phyloP scores from a whole-genome alignment of 2,113 vertebrate species.

The Myodes glareolus region DNA sequence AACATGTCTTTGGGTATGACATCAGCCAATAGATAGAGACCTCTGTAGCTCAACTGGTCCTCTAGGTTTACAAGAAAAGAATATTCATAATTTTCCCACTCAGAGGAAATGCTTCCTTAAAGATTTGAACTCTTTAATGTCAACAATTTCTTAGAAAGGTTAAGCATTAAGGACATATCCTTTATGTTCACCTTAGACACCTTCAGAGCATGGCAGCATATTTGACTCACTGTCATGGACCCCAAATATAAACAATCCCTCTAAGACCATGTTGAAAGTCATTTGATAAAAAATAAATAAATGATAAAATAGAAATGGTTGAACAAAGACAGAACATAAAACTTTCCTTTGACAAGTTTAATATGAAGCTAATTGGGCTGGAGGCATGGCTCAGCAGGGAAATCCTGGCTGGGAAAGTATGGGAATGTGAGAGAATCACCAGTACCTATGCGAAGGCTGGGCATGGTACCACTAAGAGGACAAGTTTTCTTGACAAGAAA shows the following conservation, averaged over 20 bases:
- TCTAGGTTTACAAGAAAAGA: not conserved
- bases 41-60: not conserved
- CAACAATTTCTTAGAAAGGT: not conserved
- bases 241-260: not conserved
- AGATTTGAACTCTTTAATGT: not conserved
- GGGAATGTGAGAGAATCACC: not conserved
- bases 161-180: not conserved
- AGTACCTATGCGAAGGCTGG: not conserved
- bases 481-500: not conserved
- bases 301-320: slow-evolving; percentile 46
- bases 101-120: not conserved
- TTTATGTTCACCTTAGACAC: not conserved
- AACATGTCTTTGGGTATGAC: not conserved
- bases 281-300: slow-evolving; percentile 4
- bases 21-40: not conserved
- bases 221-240: not conserved
- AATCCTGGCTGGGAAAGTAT: not conserved
- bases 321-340: not conserved
- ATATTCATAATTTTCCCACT: not conserved
- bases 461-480: not conserved
- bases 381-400: not conserved
- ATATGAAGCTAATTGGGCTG: not conserved
- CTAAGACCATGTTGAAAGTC: not conserved
- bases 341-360: not conserved
- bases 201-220: not conserved